These are phyloP conservation scores for Momotus momota DNA, from an alignment of 2,797 vertebrate species.

Conservation along the genomic window DNA sequence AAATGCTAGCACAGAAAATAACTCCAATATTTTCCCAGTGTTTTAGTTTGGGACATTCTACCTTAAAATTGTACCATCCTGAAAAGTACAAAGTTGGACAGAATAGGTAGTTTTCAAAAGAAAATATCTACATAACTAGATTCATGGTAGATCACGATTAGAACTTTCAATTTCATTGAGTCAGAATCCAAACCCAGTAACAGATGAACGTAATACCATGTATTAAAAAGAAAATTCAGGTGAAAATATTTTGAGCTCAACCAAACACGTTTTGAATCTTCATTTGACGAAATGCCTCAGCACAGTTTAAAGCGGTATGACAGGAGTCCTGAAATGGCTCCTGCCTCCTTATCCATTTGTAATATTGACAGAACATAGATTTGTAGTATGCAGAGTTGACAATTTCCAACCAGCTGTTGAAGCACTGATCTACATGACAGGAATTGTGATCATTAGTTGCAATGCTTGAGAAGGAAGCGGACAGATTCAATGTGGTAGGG, in stretches of 20 bases:
- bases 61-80: not conserved
- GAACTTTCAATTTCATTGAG: not conserved
- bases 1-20: not conserved
- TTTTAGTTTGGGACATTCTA: not conserved
- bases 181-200: not conserved
- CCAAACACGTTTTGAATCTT: not conserved
- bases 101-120: not conserved
- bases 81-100: not conserved
- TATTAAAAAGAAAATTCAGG: not conserved
- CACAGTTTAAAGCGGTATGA: not conserved
- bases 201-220: rapidly evolving
- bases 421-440: constrained; percentile 50
- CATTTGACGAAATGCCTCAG: constrained; percentile 20
- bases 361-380: constrained; percentile 62
- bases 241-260: not conserved
- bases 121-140: not conserved
- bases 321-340: constrained; percentile 32
- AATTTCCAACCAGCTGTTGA: constrained; percentile 60
- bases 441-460: constrained; percentile 61
- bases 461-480: constrained; percentile 51
- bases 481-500: constrained; percentile 66
- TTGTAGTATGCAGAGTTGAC: constrained; percentile 70
- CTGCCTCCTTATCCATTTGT: constrained; percentile 57
- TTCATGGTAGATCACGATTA: not conserved
- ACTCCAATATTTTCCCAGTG: not conserved